Evolutionary conservation across 2,888 invertebrate species (phyloP), one percentile per base, ranked within the genome.

Genomic region (Magallana nippona): DNA sequence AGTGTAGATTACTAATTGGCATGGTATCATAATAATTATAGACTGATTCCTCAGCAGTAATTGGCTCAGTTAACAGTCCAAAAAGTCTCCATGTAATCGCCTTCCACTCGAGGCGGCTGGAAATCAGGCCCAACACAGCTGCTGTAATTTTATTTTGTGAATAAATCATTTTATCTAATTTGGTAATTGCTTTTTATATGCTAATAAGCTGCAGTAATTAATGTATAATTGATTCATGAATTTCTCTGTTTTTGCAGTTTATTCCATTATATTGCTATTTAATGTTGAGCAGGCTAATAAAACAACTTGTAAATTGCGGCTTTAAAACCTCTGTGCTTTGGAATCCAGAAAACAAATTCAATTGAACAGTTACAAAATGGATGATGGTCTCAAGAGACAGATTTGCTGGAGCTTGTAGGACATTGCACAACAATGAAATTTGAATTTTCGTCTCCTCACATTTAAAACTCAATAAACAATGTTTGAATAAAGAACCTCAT

Each of bases 1-100:
- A 22, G 27, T 71, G 32, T 15, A 27, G 71, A 71, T 71, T 71
- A 27, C 71, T 71, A 71, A 71, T 71, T 71, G 71, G 71, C 27
- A 71, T 32, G 15, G 71, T 71, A 71, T 71, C 71, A 71, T 71
- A 71, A 22, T 15, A 13, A 15, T 44, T 44, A 44, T 5, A 17
- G 60, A 71, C 15, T 27, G 71, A 71, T 11, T 71, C 27, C 32
- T 22, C 27, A 27, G 71, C 15, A 13, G 22, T 71, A 71, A 27
- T 71, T 71, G 71, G 27, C 71, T 27, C 32, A 27, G 63, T 63
- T 27, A 27, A 44, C 5, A 44, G 44, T 44, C 44, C 44, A 44
- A 44, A 44, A 44, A 44, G 44, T 19, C n/a, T n/a, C 15, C 19
- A n/a, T 60, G 60, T 60, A 60, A 60, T 60, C 17, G 17, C 19